Conservation (phyloP, 2,797 vertebrate species). For the Eutrigla gurnardus region DNA sequence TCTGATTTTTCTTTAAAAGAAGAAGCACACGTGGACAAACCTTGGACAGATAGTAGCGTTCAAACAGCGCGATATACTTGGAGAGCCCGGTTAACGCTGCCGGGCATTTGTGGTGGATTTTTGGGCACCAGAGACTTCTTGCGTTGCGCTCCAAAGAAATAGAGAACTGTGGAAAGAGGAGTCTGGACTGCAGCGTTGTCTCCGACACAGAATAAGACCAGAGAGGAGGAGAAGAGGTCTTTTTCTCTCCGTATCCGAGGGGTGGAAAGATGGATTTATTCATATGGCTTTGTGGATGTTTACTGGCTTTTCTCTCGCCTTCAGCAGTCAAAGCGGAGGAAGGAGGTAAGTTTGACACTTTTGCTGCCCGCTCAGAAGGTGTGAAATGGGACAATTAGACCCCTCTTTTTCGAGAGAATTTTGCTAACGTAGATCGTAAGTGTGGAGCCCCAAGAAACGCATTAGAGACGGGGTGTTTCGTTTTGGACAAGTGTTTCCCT, state of each 20-base stretch:
- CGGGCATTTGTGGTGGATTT: conserved; percentile 36
- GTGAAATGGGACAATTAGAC: conserved; percentile 17
- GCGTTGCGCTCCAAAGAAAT: conserved; percentile 32
- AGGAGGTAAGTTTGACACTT: conserved; percentile 76
- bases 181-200: conserved; percentile 27
- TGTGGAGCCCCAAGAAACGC: neutral
- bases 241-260: conserved; percentile 20
- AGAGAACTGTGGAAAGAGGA: conserved; percentile 30
- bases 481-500: neutral
- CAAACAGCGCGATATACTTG: conserved; percentile 29
- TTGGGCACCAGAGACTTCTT: conserved; percentile 18
- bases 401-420: neutral
- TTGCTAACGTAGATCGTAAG: neutral
- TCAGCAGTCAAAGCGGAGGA: conserved; percentile 61
- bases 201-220: conserved; percentile 16
- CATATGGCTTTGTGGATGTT: conserved; percentile 76
- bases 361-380: conserved; percentile 30
- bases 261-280: conserved; percentile 74
- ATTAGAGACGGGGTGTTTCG: fast-evolving
- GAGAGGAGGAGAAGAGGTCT: conserved; percentile 26
- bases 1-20: neutral
- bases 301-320: conserved; percentile 67
- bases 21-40: neutral
- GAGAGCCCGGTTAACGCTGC: conserved; percentile 35
- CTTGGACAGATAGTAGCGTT: neutral